These are phyloP conservation scores for Chaenocephalus aceratus DNA, from an alignment of 2,113 vertebrate genomes.

Conservation along the genomic window DNA sequence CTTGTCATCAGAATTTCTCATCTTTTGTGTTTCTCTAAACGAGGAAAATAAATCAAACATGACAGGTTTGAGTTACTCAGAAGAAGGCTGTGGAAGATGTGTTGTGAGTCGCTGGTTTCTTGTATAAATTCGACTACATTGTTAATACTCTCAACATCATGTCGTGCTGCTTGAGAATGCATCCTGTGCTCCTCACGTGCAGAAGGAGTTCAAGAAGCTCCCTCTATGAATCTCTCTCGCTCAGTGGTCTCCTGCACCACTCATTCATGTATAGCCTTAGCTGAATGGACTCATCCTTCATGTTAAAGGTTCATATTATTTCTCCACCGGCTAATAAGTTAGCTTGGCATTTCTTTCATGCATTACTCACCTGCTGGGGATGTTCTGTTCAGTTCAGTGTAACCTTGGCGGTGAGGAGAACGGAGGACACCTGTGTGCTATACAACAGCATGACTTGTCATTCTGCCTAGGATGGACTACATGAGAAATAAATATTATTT, in stretches of 20 bases:
- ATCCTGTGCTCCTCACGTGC: not conserved
- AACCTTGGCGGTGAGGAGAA: constrained; percentile 59
- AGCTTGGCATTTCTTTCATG: constrained; percentile 58
- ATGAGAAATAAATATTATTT: too few species aligned
- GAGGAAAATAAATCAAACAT: constrained; percentile 11
- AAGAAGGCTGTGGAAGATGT: not conserved
- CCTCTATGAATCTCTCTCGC: constrained; percentile 19
- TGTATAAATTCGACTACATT: not conserved
- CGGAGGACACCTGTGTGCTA: constrained; percentile 1
- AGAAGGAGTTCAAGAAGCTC: not conserved
- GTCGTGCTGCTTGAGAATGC: not conserved
- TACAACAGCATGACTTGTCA: not conserved
- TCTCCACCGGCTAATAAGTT: constrained; percentile 58
- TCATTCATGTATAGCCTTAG: constrained; percentile 53
- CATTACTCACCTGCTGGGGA: constrained; percentile 58
- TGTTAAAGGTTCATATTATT: constrained; percentile 66
- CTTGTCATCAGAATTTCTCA: not conserved
- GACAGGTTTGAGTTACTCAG: not conserved
- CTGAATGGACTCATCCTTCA: constrained; percentile 58
- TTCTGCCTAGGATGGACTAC: too few species aligned
- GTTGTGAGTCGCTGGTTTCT: not conserved
- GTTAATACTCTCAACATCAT: not conserved
- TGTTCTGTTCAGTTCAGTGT: constrained; percentile 59
- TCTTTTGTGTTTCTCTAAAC: constrained; percentile 7
- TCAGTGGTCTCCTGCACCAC: not conserved